phyloP scores from a whole-genome alignment of 2,113 vertebrate species.

The Bujurquina vittata region DNA sequence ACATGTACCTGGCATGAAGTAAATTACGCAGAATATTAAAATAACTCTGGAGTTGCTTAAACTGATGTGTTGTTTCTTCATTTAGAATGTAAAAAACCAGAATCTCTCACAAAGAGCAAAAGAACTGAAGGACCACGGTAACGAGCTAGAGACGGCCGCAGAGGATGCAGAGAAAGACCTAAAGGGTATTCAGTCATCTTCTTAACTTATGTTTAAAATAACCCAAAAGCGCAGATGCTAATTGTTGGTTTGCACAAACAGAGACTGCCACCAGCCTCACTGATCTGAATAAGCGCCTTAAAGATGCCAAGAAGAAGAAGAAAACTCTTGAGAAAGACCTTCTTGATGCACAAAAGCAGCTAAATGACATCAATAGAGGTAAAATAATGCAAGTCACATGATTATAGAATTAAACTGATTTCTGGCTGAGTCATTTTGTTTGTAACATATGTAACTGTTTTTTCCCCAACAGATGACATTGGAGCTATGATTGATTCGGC shows the following conservation, averaged over 20 bases:
- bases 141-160: slow-evolving; percentile 77
- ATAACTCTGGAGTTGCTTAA: not conserved
- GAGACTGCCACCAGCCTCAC: slow-evolving; percentile 75
- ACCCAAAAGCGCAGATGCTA: not conserved
- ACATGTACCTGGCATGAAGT: not conserved
- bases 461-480: slow-evolving; percentile 81
- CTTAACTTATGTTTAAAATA: not conserved
- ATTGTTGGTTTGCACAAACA: slow-evolving; percentile 57
- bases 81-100: slow-evolving; percentile 85
- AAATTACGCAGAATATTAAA: not conserved
- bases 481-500: slow-evolving; percentile 79
- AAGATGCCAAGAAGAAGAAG: slow-evolving; percentile 78
- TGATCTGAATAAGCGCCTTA: slow-evolving; percentile 80
- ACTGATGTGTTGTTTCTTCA: not conserved
- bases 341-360: slow-evolving; percentile 64
- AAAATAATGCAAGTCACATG: slow-evolving; percentile 46
- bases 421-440: not conserved
- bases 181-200: slow-evolving; percentile 74
- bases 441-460: not conserved
- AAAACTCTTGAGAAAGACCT: slow-evolving; percentile 79
- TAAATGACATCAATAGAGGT: slow-evolving; percentile 86
- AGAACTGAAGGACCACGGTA: slow-evolving; percentile 79
- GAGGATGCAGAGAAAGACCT: slow-evolving; percentile 74
- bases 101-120: slow-evolving; percentile 84
- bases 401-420: not conserved